These are phyloP conservation scores for Temnothorax unifasciatus DNA, from an alignment of 2,888 invertebrate genomes.

Conservation along the genomic window DNA sequence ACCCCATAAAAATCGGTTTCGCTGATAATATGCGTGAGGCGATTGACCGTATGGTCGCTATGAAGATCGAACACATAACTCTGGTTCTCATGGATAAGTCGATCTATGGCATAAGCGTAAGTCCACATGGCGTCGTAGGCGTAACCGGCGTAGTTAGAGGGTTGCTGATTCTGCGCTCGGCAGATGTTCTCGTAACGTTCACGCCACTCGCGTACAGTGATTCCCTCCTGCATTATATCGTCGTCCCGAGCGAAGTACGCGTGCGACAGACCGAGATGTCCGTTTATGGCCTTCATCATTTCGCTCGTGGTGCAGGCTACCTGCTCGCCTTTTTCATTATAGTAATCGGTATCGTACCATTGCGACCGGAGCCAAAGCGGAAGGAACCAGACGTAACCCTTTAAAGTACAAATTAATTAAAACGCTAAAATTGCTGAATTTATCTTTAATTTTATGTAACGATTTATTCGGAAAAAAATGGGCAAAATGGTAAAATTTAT, in stretches of 20 bases:
- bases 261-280: constrained; percentile 91
- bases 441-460: neutral
- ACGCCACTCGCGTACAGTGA: constrained; percentile 90
- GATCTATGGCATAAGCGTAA: constrained; percentile 91
- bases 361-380: constrained; percentile 90
- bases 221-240: constrained; percentile 89
- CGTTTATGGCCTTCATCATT: constrained; percentile 90
- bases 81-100: constrained; percentile 89
- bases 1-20: constrained; percentile 91
- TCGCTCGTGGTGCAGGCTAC: constrained; percentile 89
- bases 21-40: constrained; percentile 89
- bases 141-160: constrained; percentile 91
- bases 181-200: constrained; percentile 85
- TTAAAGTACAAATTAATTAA: constrained; percentile 8
- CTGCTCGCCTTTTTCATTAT: constrained; percentile 85
- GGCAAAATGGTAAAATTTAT: neutral
- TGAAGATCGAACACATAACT: constrained; percentile 88
- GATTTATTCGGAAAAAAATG: neutral
- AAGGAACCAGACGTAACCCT: constrained; percentile 95
- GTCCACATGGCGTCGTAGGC: constrained; percentile 95
- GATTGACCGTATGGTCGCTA: constrained; percentile 87
- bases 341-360: constrained; percentile 89
- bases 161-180: constrained; percentile 74
- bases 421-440: constrained; percentile 3
- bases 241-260: constrained; percentile 90